Percentiles rank a stretch among this genome's conserved stretches.
phyloP scores from a whole-genome alignment of 2,888 invertebrate genomes.

The Ganaspis brasiliensis region DNA sequence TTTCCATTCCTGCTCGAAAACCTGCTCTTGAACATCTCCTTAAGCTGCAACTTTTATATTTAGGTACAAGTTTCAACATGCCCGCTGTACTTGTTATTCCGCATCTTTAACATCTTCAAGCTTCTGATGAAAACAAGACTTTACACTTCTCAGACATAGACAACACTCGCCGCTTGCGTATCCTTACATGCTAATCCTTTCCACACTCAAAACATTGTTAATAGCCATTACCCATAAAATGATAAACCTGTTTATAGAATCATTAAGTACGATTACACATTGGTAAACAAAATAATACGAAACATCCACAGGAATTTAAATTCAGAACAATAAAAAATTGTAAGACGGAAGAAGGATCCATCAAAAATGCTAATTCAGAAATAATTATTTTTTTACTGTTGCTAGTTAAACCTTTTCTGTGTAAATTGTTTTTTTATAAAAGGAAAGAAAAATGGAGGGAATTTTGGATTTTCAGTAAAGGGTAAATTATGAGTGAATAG shows the following conservation, averaged over 20 bases:
- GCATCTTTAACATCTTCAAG: slow-evolving; percentile 36
- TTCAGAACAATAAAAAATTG: too few species aligned
- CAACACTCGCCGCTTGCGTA: background rate
- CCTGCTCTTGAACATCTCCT: slow-evolving; percentile 29
- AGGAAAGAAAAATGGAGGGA: too few species aligned
- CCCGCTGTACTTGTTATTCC: slow-evolving; percentile 14
- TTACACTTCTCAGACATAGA: slow-evolving; percentile 20
- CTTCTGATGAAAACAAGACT: slow-evolving; percentile 35
- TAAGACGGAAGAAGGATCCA: too few species aligned
- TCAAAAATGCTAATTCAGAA: background rate
- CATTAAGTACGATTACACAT: slow-evolving; percentile 15
- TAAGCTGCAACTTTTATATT: background rate
- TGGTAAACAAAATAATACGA: slow-evolving; percentile 1
- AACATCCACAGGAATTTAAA: background rate
- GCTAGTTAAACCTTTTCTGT: too few species aligned
- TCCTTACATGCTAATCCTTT: slow-evolving; percentile 31
- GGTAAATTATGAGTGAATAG: background rate
- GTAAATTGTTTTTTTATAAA: too few species aligned
- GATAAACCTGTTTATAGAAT: slow-evolving; percentile 26
- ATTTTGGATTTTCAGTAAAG: background rate
- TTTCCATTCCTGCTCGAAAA: slow-evolving; percentile 23
- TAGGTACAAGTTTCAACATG: background rate
- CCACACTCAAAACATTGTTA: slow-evolving; percentile 21
- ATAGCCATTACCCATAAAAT: background rate
- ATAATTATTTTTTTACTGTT: too few species aligned